Evolutionary conservation across 1,140 invertebrate genomes (phyloP).

Genomic region (Archivesica marissinica): DNA sequence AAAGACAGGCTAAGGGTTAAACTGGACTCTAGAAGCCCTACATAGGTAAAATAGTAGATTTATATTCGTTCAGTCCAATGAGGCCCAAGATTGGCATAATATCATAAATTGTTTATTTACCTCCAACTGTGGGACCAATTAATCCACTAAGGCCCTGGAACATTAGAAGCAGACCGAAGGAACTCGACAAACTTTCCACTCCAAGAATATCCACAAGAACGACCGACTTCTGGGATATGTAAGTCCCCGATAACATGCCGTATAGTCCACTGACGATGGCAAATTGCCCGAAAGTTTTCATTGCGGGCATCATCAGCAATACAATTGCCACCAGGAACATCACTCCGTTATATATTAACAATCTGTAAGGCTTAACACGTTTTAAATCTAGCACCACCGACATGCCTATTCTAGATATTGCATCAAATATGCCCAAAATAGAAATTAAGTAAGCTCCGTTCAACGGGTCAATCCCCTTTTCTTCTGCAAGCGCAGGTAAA

Average conservation of each 20-base stretch:
- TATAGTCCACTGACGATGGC: slow-evolving; percentile 69
- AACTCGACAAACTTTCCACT: slow-evolving; percentile 94
- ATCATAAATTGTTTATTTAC: slow-evolving; percentile 83
- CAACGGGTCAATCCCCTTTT: slow-evolving; percentile 66
- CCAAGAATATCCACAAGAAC: slow-evolving; percentile 96
- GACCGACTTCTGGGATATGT: slow-evolving; percentile 95
- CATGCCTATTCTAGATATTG: slow-evolving; percentile 67
- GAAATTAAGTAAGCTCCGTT: slow-evolving; percentile 72
- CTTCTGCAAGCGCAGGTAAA: slow-evolving; percentile 73
- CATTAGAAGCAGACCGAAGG: slow-evolving; percentile 95
- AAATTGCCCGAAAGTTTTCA: slow-evolving; percentile 64
- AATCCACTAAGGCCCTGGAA: slow-evolving; percentile 96
- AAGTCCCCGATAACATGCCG: slow-evolving; percentile 76
- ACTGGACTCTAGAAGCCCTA: no score
- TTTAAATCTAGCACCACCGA: slow-evolving; percentile 72
- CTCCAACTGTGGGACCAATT: slow-evolving; percentile 93
- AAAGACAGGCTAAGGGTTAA: no score
- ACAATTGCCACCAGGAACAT: slow-evolving; percentile 69
- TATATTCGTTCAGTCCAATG: no score
- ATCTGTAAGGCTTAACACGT: slow-evolving; percentile 68
- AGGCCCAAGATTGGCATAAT: no score
- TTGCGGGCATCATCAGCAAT: slow-evolving; percentile 67
- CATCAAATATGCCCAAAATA: slow-evolving; percentile 72
- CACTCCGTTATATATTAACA: slow-evolving; percentile 71
- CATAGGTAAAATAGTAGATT: no score